Conservation (phyloP, 2,888 invertebrate genomes). For the Epirrita christyi region DNA sequence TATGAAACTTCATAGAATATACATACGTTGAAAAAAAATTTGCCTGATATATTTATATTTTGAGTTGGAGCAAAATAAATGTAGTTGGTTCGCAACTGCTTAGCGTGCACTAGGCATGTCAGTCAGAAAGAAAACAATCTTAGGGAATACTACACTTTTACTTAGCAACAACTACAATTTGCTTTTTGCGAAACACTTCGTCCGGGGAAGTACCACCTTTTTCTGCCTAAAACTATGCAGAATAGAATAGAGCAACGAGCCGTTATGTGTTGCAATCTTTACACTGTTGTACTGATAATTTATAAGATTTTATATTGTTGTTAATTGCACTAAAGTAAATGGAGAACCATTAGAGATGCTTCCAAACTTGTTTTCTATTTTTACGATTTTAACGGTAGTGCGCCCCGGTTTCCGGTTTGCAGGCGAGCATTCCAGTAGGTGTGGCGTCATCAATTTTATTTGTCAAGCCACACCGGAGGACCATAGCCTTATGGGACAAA, state of each 20-base stretch:
- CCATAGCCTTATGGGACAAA: constrained; percentile 41
- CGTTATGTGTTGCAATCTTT: no score
- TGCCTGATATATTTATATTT: not conserved
- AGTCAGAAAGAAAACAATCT: constrained; percentile 6
- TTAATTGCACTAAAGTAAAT: no score
- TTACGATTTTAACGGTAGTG: constrained; percentile 74
- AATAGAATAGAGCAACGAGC: no score
- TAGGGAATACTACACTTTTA: no score
- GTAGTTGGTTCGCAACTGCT: no score
- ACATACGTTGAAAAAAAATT: constrained; percentile 19
- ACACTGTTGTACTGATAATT: no score
- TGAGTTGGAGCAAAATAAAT: not conserved
- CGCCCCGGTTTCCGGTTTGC: constrained; percentile 73
- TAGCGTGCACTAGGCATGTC: constrained; percentile 8
- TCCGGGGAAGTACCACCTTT: no score
- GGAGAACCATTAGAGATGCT: constrained; percentile 40
- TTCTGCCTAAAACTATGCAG: no score
- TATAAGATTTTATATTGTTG: no score
- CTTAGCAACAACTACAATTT: no score
- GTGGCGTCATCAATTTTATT: constrained; percentile 73
- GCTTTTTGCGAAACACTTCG: no score
- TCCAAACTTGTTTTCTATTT: constrained; percentile 69
- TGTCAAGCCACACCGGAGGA: constrained; percentile 57
- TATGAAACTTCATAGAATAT: constrained; percentile 17
- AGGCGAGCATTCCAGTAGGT: constrained; percentile 66